Evolutionary conservation across 2,113 vertebrate genomes (phyloP).

Genomic region (Piaya cayana): DNA sequence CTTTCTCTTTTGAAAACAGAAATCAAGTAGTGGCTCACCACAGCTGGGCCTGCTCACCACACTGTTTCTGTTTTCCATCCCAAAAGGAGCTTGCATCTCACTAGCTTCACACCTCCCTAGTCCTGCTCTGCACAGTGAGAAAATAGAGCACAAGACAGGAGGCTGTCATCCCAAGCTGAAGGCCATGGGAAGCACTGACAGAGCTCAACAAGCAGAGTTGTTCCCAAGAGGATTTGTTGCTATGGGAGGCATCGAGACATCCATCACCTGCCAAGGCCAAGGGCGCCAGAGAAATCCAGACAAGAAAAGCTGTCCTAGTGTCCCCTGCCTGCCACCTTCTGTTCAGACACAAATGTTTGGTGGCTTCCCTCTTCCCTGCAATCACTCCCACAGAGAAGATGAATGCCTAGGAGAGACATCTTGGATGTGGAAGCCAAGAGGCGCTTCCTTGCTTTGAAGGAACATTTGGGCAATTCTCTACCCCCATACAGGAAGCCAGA

Average conservation of each 20-base stretch:
- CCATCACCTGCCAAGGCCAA: not conserved
- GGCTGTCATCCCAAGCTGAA: not conserved
- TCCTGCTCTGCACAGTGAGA: not conserved
- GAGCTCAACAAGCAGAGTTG: not conserved
- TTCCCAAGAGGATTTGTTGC: not conserved
- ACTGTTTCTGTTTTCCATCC: not conserved
- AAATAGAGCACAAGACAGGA: not conserved
- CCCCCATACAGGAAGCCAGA: not conserved
- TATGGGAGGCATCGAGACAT: not conserved
- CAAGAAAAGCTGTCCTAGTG: not conserved
- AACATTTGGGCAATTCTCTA: accelerated
- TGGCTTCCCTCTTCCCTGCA: not conserved
- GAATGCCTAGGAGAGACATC: not conserved
- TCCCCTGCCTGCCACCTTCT: not conserved
- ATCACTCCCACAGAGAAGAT: not conserved
- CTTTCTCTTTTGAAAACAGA: not conserved
- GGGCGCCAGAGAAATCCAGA: not conserved
- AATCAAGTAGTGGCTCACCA: conserved; percentile 2
- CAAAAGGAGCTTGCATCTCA: not conserved
- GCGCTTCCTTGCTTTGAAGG: not conserved
- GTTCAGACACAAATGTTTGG: not conserved
- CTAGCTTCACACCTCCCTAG: not conserved
- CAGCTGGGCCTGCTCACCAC: not conserved
- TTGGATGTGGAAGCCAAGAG: not conserved
- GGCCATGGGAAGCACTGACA: conserved; percentile 16